phyloP scores from a whole-genome alignment of 1,140 invertebrate species.

The Drosophila tsacasi region DNA sequence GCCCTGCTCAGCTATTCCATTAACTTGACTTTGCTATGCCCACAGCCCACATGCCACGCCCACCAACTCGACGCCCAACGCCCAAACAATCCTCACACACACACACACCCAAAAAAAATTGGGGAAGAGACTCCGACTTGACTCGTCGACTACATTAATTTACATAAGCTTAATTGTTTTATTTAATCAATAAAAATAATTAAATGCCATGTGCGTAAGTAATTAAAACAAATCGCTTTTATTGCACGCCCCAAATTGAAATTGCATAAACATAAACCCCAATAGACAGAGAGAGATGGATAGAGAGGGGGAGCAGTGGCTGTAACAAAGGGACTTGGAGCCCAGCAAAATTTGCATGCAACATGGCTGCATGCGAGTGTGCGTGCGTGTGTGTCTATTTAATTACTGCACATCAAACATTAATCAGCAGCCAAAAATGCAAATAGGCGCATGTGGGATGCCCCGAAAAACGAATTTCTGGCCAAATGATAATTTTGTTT shows the following conservation, averaged over 20 bases:
- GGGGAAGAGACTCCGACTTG: conserved; percentile 22
- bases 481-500: conserved; percentile 76
- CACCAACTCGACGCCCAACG: conserved; percentile 8
- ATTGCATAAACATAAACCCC: conserved; percentile 76
- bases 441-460: conserved; percentile 32
- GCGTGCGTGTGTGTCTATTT: conserved; percentile 55
- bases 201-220: conserved; percentile 83
- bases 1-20: conserved; percentile 77
- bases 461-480: conserved; percentile 47
- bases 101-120: neutral
- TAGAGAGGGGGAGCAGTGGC: conserved; percentile 1
- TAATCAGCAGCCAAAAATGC: conserved; percentile 75
- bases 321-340: conserved; percentile 29
- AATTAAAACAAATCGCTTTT: conserved; percentile 84
- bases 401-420: conserved; percentile 81
- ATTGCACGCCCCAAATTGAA: conserved; percentile 74
- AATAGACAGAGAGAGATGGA: neutral
- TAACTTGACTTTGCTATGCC: conserved; percentile 63
- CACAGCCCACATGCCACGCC: conserved; percentile 29
- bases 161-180: conserved; percentile 84
- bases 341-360: conserved; percentile 61
- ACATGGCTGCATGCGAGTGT: conserved; percentile 27
- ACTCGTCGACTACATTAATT: conserved; percentile 65
- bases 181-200: conserved; percentile 84
- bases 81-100: conserved; percentile 13